Conservation (phyloP, 1,140 invertebrate genomes). For the Thereuonema tuberculata region DNA sequence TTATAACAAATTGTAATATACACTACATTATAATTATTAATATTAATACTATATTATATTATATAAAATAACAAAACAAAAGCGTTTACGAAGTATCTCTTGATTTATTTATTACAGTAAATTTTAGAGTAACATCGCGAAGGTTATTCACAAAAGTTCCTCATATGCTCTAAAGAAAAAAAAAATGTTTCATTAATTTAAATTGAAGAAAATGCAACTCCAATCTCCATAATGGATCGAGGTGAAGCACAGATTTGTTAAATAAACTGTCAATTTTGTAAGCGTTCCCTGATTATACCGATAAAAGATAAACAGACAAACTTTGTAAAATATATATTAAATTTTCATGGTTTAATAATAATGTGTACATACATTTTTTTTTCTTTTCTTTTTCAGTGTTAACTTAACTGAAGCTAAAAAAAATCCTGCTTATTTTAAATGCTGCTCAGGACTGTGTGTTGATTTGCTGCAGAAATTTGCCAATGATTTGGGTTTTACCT, state of each 20-base stretch:
- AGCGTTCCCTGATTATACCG: too few species aligned
- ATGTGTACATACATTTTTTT: not conserved
- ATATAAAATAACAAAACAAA: too few species aligned
- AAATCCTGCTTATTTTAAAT: conserved; percentile 49
- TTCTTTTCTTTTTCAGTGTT: conserved; percentile 38
- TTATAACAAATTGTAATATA: too few species aligned
- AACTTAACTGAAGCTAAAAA: conserved; percentile 58
- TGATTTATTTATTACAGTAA: too few species aligned
- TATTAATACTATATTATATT: too few species aligned
- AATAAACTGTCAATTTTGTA: not conserved
- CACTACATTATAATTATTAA: too few species aligned
- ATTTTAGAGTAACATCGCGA: too few species aligned
- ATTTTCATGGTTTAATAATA: not conserved
- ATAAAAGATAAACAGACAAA: too few species aligned
- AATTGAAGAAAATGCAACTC: not conserved
- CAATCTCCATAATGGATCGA: not conserved
- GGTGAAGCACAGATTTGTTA: not conserved
- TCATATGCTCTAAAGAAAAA: too few species aligned
- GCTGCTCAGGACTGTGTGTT: conserved; percentile 37
- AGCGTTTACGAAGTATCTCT: too few species aligned
- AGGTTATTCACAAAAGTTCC: too few species aligned
- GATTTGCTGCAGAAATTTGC: conserved; percentile 43
- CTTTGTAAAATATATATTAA: not conserved
- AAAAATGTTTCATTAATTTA: not conserved
- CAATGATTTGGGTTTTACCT: conserved; percentile 88